Evolutionary conservation across 2,797 vertebrate species (phyloP), one percentile per base, ranked within the genome.

Genomic region (Phataginus tricuspis): DNA sequence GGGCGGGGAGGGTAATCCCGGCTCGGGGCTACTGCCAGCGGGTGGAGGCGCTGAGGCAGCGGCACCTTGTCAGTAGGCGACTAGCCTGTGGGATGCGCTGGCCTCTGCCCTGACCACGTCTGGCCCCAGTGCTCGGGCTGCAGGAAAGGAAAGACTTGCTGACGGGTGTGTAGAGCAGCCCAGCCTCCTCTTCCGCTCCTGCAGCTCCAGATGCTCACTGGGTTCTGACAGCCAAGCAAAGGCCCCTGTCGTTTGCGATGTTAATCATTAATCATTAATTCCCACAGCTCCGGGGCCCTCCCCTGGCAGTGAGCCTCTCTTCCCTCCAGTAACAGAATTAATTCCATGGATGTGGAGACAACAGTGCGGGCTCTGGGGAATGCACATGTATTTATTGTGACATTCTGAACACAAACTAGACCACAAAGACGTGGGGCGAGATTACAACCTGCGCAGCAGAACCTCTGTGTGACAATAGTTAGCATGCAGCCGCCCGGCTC

Each of bases 351-450:
- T 0, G 0, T 63, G 59, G 80, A 96, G 71, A 78, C 64, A 45
- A 3, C 79, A 61, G 71, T 1, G 1, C 5, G 11, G n/a, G 66
- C 91, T 0, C 2, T 2, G 0, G 1, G 80, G 91, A 78, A 94
- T 21, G 87, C 95, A 86, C 90, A 61, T 21, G 78, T 45, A 82
- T 99, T 98, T 99, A 98, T 98, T 98, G 68, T 14, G 91, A 95
- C 93, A 0, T 74, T 97, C 97, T 94, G 16, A 96, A 97, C 98
- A 98, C 96, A 71, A 72, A 87, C 88, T 39, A 15, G 97, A 97
- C 94, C 93, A 72, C 42, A 13, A 92, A 88, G 94, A 96, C 25
- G 53, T 55, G 53, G 69, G 82, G 45, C 0, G 2, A 25, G 68
- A 6, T 2, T 16, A 94, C 91, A 59, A 7, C 71, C 95, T 90